Evolutionary conservation across 2,797 vertebrate genomes (phyloP), one percentile per base, ranked within the genome.

Genomic region (Macroramphosus scolopax): DNA sequence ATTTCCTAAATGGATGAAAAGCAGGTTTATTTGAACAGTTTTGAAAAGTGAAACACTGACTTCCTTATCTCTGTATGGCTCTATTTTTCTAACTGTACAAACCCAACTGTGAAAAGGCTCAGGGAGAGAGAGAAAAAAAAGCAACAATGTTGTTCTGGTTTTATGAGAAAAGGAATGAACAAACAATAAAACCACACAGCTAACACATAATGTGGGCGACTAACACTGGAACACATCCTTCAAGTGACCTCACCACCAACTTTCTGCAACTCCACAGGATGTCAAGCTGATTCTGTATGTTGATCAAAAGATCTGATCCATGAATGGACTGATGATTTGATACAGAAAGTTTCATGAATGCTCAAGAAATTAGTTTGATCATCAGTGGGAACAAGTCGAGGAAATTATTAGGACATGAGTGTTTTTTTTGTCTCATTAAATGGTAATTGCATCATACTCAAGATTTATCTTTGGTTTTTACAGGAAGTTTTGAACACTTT

Each of bases 1-100:
- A 86, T 87, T 86, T 86, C 72, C 71, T 75, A 82, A 79, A 85
- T 73, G 72, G 80, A 86, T 75, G 72, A 78, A 85, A 85, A 84
- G 68, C 72, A 83, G 80, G 62, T 81, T 84, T 86, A 86, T 86
- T 83, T 85, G 39, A 75, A 69, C 48, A 72, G 34, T 54, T 72
- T 68, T 69, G 63, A 77, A 73, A 57, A 72, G 52, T 68, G 51
- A 76, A 72, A 74, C 42, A 57, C 38, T 58, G 59, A 74, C 45
- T 63, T 58, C 15, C 57, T 65, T 78, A 71, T 81, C 77, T 45
- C 45, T 40, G 11, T 37, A 3, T 11, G 33, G 46, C 31, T 47
- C 17, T 60, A 51, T 68, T 55, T 50, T 59, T 77, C 78, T 61
- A 60, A n/a, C 67, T 54, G 48, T 40, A 25, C 18, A 55, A 70